Base-by-base conservation (phyloP, 2,888 invertebrate genomes). In the Tetheella fluctuosa region DNA sequence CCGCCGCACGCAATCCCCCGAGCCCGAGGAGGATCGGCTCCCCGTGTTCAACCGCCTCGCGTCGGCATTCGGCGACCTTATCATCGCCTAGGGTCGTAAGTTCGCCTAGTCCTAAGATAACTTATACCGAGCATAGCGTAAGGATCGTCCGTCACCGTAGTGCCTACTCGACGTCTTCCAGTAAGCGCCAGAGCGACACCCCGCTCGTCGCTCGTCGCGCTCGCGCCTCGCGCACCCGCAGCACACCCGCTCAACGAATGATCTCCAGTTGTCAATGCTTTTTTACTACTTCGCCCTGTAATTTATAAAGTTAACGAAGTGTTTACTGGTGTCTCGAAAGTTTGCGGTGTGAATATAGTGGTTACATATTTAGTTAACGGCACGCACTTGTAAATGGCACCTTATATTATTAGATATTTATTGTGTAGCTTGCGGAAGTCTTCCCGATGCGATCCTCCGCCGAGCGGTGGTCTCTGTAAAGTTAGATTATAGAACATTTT, bases 41-140 rank as follows among this genome's bases (percentile, higher is more conserved):
- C 97, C 97, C 54, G 97, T 97, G 39, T 97, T 97, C 94, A 92
- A 91, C 81, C 91, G 92, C 68, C 87, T 93, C 67, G 86, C 91
- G 59, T 89, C 90, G 63, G 92, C 91, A 65, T 90, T 93, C 79
- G 91, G 91, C 69, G 92, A 92, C 77, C 92, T 93, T 80, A 83
- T 92, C 76, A 91, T 92, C 83, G 92, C 89, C 86, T 92, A 90
- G 80, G 70, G 74, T 69, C 72, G 63, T 64, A 69, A 74, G 71
- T 71, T 71, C 79, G 79, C 83, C 86, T 90, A 91, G 91, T 88
- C 89, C 84, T 89, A 89, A 88, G 88, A 80, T 86, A 87, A 88
- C 85, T 84, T 85, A 86, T 85, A 87, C 86, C 87, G 86, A 89
- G 85, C 87, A 77, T 90, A 91, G 89, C 85, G 82, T 89, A 89